Evolutionary conservation across 2,888 invertebrate species (phyloP), one percentile per base, ranked within the genome.

Genomic region (Cephus sareptanus): DNA sequence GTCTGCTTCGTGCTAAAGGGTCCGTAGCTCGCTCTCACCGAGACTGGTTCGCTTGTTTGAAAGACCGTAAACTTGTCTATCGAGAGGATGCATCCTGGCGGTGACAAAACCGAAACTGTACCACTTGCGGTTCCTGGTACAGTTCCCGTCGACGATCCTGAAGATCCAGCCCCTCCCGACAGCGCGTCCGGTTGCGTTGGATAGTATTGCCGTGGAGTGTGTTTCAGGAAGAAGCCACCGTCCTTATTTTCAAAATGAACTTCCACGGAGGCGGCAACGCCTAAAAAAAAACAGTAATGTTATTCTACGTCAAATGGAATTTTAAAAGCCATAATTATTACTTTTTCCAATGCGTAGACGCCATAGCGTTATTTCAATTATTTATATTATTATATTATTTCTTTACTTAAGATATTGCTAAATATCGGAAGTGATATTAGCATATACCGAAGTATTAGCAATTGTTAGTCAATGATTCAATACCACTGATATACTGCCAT

Each of bases 1-100:
- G 98, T 98, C 92, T 98, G 98, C 90, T 98, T 98, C 77, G 98
- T 98, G 85, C 97, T 97, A 92, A 98, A 98, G 11, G 98, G 98
- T 6, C 98, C 98, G 90, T 98, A 98, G 70, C 96, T 97, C 75
- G 98, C 98, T 80, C 98, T 94, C 71, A 98, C 96, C 34, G 97
- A 97, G 56, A 97, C 97, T 34, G 98, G 97, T 85, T 97, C 96
- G 74, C 97, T 96, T 69, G 97, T 97, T 91, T 98, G 97, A 86
- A 98, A 95, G 69, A 98, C 96, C 79, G 98, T 97, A 91, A 98
- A 98, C 82, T 97, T 95, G 92, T 98, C 97, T 82, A 96, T 94
- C 76, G 97, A 97, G 76, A 97, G 93, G 68, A 96, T 93, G 13
- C 96, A 95, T 76, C 96, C 95, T 35, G 94, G 93, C 34, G 94